Base-by-base conservation (phyloP, 1,140 invertebrate genomes). In the Micrasema minimum region DNA sequence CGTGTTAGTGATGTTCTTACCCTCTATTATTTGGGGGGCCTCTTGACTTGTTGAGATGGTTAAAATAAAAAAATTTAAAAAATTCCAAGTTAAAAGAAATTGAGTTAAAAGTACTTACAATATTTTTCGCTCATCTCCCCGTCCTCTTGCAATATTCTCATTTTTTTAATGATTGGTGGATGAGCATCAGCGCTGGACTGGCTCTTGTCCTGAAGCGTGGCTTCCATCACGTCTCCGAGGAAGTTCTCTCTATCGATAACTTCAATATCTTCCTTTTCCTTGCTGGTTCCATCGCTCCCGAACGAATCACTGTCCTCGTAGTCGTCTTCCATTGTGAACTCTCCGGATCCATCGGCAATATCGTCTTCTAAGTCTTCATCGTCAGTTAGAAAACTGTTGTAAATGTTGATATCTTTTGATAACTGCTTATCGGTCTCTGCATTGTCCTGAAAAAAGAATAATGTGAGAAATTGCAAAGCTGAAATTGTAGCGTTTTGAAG, bases 201-300 rank as follows among this genome's bases (percentile, higher is more conserved):
- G 22, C 66, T 69, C 11, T 68, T 75, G 31, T 53, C 43, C 16
- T 57, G 53, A 14, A 71, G n/a, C 11, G 38, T 68, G 7, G 73
- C 72, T 64, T 74, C 72, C 72, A 74, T 74, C 5, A 57, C 46
- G 16, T 71, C 65, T 11, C 73, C 73, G 1, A 75, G 43, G 69
- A 75, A 75, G 26, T 75, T 69, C 10, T 7, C 9, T 11, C 55
- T 23, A 12, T 62, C 55, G 12, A 35, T 37, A 18, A 31, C 43
- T 23, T 59, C 57, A 31, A 31, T 31, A 11, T 62, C 51, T 26
- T 43, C 50, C 26, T 10, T 31, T 14, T 64, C 38, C 18, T 41
- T 41, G 38, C 35, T 61, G 6, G 12, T 5, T 23, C 26, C 51
- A 16, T 59, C 37, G 26, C 26, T 31, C 26, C 26, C 26, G 7